These are phyloP conservation scores for Oophaga pumilio DNA, from an alignment of 2,113 vertebrate genomes.

Conservation along the genomic window DNA sequence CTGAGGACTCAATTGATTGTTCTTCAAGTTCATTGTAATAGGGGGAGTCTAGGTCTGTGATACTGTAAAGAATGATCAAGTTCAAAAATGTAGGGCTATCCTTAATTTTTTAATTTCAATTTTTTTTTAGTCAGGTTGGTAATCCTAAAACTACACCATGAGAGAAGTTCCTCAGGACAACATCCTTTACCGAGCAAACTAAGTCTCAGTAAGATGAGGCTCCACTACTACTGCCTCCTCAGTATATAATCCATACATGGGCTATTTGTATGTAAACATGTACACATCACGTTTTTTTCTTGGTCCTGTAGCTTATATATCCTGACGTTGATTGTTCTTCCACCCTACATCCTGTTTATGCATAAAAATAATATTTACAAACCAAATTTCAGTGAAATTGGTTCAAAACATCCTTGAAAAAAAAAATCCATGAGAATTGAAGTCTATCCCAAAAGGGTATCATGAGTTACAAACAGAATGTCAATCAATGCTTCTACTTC, in stretches of 20 bases:
- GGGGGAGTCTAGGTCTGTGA: background rate
- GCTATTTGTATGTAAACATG: background rate
- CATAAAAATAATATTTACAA: conserved; percentile 22
- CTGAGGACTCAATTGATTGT: background rate
- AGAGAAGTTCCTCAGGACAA: too few species aligned
- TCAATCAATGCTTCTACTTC: conserved; percentile 39
- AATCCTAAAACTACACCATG: too few species aligned
- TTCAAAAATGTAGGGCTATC: background rate
- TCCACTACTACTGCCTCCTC: background rate
- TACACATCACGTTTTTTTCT: background rate
- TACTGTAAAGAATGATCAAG: background rate
- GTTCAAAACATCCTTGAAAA: conserved; percentile 8
- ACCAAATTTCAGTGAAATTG: conserved; percentile 2
- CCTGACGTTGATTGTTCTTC: conserved; percentile 7
- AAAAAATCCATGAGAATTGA: conserved; percentile 22
- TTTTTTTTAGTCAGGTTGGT: too few species aligned
- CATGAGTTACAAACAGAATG: conserved; percentile 10
- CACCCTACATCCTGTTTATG: conserved; percentile 18
- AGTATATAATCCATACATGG: background rate
- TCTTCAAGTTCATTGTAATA: background rate
- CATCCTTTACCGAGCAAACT: background rate
- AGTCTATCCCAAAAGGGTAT: conserved; percentile 11
- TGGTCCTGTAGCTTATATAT: background rate
- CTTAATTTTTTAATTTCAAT: background rate
- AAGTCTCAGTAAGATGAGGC: background rate